These are phyloP conservation scores for Gibbula magus DNA, from an alignment of 2,888 invertebrate genomes.

Conservation along the genomic window DNA sequence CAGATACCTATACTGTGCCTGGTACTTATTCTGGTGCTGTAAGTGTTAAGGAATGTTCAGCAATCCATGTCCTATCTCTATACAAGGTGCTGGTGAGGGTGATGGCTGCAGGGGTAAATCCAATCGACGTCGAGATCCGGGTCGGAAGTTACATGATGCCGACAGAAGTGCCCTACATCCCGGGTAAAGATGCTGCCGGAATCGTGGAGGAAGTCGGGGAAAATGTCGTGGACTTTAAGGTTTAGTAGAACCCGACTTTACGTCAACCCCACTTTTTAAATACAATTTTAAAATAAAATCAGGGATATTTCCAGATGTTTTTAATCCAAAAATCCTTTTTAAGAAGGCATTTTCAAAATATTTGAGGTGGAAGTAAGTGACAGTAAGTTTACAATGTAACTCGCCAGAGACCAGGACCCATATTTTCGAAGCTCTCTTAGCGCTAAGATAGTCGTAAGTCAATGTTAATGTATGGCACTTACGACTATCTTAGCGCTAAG, in stretches of 20 bases:
- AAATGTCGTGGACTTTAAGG: conserved; percentile 75
- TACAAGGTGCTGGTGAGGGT: conserved; percentile 78
- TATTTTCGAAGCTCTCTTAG: too few species aligned
- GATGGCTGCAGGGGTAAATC: conserved; percentile 78
- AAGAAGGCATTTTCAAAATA: too few species aligned
- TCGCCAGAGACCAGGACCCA: too few species aligned
- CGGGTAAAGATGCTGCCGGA: conserved; percentile 78
- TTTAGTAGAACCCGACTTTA: conserved; percentile 40
- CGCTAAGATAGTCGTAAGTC: too few species aligned
- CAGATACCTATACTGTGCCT: too few species aligned
- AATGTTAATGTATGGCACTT: too few species aligned
- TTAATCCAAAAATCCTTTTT: too few species aligned
- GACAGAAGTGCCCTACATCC: conserved; percentile 77
- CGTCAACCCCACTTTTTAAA: not conserved
- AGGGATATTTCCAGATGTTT: too few species aligned
- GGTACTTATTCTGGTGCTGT: not conserved
- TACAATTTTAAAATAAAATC: not conserved
- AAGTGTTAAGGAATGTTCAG: too few species aligned
- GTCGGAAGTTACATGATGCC: conserved; percentile 69
- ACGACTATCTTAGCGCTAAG: too few species aligned
- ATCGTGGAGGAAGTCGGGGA: conserved; percentile 76
- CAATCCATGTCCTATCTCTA: not conserved
- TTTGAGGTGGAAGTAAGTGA: too few species aligned
- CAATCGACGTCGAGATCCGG: conserved; percentile 79
- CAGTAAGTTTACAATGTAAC: too few species aligned